Evolutionary conservation across 2,797 vertebrate species (phyloP).

Genomic region (Mastacembelus armatus): DNA sequence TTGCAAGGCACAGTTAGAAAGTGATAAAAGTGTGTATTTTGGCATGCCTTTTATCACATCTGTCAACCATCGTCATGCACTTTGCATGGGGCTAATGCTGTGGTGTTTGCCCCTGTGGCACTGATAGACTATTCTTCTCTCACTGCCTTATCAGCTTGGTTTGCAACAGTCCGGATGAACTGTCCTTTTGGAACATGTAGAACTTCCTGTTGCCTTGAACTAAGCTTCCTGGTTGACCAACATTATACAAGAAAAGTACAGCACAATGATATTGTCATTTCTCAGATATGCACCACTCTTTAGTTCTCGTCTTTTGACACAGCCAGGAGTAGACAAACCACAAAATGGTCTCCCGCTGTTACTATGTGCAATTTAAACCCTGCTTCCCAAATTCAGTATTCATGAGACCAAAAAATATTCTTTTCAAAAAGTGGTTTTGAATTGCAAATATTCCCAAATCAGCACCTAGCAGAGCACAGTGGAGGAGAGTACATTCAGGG

Average conservation of each 20-base stretch:
- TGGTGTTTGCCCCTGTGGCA: slow-evolving; percentile 15
- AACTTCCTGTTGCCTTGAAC: slow-evolving; percentile 43
- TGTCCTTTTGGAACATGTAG: slow-evolving; percentile 33
- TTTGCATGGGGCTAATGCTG: slow-evolving; percentile 13
- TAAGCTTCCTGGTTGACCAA: slow-evolving; percentile 39
- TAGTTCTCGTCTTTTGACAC: slow-evolving; percentile 54
- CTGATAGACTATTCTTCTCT: slow-evolving; percentile 27
- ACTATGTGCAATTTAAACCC: slow-evolving; percentile 74
- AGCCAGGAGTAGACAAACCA: slow-evolving; percentile 48
- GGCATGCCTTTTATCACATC: slow-evolving; percentile 67
- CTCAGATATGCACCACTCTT: slow-evolving; percentile 38
- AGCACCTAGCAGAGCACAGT: slow-evolving; percentile 74
- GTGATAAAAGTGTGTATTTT: slow-evolving; percentile 76
- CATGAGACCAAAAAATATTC: slow-evolving; percentile 83
- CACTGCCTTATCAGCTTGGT: slow-evolving; percentile 24
- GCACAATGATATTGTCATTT: slow-evolving; percentile 36
- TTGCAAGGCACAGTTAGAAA: slow-evolving; percentile 50
- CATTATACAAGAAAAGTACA: slow-evolving; percentile 12
- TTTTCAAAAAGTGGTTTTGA: slow-evolving; percentile 85
- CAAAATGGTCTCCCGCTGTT: slow-evolving; percentile 70
- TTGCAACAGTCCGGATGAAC: slow-evolving; percentile 29
- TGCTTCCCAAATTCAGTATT: slow-evolving; percentile 81
- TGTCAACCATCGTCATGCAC: slow-evolving; percentile 53
- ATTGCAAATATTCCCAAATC: slow-evolving; percentile 87
- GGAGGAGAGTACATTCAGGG: slow-evolving; percentile 69